Evolutionary conservation across 23 tunicate species (phyloP), one percentile per base, ranked within the genome.

Genomic region (Phallusia fumigata): DNA sequence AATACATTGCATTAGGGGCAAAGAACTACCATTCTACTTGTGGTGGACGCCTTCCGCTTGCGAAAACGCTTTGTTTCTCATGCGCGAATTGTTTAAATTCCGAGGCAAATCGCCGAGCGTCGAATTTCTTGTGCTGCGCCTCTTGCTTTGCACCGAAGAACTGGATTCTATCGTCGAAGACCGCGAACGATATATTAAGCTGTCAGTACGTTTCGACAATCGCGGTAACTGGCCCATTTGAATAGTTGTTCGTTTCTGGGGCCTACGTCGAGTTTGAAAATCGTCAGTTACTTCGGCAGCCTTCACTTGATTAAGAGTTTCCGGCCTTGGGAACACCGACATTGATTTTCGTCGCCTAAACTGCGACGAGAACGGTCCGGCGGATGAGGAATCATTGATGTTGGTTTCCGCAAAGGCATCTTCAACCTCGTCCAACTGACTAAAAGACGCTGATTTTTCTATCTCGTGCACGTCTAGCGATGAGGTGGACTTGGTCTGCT

Each of bases 41-140:
- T 30, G 77, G 13, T 74, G 28, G 19, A 74, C 30, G 45, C 40
- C 77, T 32, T 74, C 40, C 8, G 77, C n/a, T 30, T 74, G 77
- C 0, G 77, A 74, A 74, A 32, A 35, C 12, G 77, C 77, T 31
- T 74, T 74, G 35, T 31, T 74, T 74, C 40, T 30, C 34, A 32
- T 32, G 45, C 77, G 77, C 22, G 40, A 30, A 10, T n/a, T n/a
- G n/a, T n/a, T n/a, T n/a, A n/a, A n/a, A n/a, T 33, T 31, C 8
- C 30, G 12, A 30, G 28, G 34, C 1, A 35, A 13, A 3, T 32
- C 40, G 2, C 40, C 77, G 30, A 32, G n/a, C 35, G 22, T 33
- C 22, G 77, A 35, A 74, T 19, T 30, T 30, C 77, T 74, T 19
- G 77, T 19, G 5, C 77, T 13, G 26, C 69, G 69, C 16, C 16